Base-by-base conservation (phyloP, 2,888 invertebrate genomes). In the Laspeyria flexula region DNA sequence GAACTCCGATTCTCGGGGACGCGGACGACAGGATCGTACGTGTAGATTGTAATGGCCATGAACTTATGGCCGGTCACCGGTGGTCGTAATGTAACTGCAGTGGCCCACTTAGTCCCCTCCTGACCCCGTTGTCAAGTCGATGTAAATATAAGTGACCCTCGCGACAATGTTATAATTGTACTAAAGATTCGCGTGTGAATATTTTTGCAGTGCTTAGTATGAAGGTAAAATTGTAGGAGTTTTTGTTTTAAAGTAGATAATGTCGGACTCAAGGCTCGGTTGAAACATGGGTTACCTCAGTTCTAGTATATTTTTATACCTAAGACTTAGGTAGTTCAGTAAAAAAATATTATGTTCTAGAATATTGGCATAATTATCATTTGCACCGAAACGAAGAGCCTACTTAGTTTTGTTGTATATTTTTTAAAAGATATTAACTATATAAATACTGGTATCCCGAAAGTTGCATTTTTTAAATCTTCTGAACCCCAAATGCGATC, bases 31-130 rank as follows among this genome's bases (percentile, higher is more conserved):
- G 31, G 53, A 34, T 60, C 38, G 61, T 61, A 55, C 60, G 64
- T 57, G 64, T 51, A 64, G 48, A 75, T 74, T 65, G 55, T 53
- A 49, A 48, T 64, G 81, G 69, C 80, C 81, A 46, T 82, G 82
- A 82, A 79, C 80, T 79, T 75, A 61, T 58, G 41, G 53, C 49
- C 64, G 66, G 60, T 58, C 68, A 60, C 44, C 58, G 64, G 60
- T 53, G 55, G 47, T 59, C 51, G 48, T 59, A 49, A 40, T 45
- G 53, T 65, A 69, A 63, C 65, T 79, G 79, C 80, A 77, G 54
- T 76, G 80, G 62, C 75, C 81, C 71, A 79, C 68, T 80, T 80
- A 67, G 56, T 63, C 78, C 79, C 80, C 71, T 61, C 37, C 41
- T 65, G 69, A 67, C 66, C 58, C 59, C 58, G 61, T 65, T 49